Base-by-base conservation (phyloP, 2,888 invertebrate genomes). In the Linhomoeus sp. region DNA sequence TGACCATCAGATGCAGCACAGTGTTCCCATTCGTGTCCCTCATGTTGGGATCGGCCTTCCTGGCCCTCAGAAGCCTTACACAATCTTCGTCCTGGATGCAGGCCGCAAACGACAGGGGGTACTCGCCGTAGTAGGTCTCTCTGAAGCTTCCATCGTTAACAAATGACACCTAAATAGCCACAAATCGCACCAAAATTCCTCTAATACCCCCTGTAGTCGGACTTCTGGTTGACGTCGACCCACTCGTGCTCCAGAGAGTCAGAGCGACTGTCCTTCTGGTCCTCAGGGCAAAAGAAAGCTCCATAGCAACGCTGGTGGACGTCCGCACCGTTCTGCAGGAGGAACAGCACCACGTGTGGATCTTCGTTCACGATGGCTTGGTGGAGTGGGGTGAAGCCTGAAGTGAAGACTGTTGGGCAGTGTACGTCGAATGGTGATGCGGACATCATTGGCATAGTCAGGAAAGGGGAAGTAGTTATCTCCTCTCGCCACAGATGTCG, bases 281-380 rank as follows among this genome's bases (percentile, higher is more conserved):
- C 94, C 64, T 94, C 92, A 0, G 92, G 86, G 50, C 83, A 83
- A 82, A 97, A 94, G 65, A 94, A 94, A 63, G 84, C 82, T 0
- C 94, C 94, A 52, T 65, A 69, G 48, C n/a, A n/a, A n/a, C n/a
- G n/a, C n/a, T n/a, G n/a, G n/a, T 86, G 80, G 51, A 84, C 81
- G 67, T 92, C 78, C 0, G 85, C 88, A 0, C 85, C 84, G 23
- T 83, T 78, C 66, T 88, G 85, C 43, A 97, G 68, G 3, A 97
- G 71, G 65, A 80, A 90, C 69, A 87, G 90, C 5, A 92, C 92
- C 86, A 92, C 87, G 0, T 85, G 79, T 0, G 88, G 87, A 65
- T 97, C 94, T 65, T 97, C 94, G 67, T 94, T 94, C 1, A 92
- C 90, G 55, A 94, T 92, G 3, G 92, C 90, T 66, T 94, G 86